Evolutionary conservation across 2,797 vertebrate species (phyloP).

Genomic region (Sebastes vulpes): DNA sequence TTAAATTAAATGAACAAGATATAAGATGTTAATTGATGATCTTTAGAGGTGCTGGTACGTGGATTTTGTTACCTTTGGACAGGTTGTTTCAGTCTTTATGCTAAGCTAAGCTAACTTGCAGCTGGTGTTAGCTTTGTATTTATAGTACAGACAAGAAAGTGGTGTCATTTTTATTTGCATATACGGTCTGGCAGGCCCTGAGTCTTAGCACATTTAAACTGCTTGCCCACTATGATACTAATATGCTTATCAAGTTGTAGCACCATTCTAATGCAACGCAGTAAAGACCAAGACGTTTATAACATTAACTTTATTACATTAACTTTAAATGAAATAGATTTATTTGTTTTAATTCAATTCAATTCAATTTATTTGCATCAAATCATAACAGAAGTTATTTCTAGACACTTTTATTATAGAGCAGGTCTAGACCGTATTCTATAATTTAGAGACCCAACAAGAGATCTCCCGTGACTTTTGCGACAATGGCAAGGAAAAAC

Average conservation of each 20-base stretch:
- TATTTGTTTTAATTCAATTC: background rate
- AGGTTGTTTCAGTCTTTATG: background rate
- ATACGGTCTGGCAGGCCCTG: background rate
- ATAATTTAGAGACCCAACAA: too few species aligned
- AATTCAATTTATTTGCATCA: too few species aligned
- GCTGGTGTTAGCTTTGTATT: background rate
- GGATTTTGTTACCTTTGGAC: background rate
- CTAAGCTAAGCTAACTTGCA: background rate
- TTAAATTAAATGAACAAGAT: background rate
- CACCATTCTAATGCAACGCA: background rate
- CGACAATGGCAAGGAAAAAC: too few species aligned
- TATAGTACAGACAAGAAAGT: background rate
- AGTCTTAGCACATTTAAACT: background rate
- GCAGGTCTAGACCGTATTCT: too few species aligned
- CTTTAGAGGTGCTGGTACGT: background rate
- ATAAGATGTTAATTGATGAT: background rate
- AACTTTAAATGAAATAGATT: background rate
- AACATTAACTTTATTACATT: background rate
- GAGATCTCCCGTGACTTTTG: too few species aligned
- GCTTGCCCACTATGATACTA: background rate
- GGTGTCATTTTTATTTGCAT: background rate
- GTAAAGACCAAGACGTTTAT: background rate
- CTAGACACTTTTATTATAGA: too few species aligned
- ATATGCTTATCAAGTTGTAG: background rate
- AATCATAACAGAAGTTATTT: too few species aligned